Percentiles rank a stretch among this genome's conserved stretches.
phyloP scores from a whole-genome alignment of 2,113 vertebrate species.

The Seriola rivoliana region DNA sequence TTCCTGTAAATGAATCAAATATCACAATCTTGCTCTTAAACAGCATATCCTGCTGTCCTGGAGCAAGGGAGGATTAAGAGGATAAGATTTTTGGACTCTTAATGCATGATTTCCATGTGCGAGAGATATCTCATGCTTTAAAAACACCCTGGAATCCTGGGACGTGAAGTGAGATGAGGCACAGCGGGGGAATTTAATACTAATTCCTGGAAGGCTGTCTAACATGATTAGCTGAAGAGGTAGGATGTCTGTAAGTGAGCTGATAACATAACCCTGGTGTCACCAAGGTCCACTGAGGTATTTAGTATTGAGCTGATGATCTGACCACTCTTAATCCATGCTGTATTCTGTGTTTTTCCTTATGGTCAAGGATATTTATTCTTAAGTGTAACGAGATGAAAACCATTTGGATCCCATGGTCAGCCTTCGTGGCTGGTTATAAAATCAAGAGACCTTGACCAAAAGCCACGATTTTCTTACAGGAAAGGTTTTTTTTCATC shows the following conservation, averaged over 20 bases:
- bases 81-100: slow-evolving; percentile 6
- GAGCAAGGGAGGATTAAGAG: slow-evolving; percentile 12
- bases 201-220: slow-evolving; percentile 45
- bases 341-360: neutral
- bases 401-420: neutral
- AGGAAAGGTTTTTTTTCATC: neutral
- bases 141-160: slow-evolving; percentile 30
- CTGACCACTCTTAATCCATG: neutral
- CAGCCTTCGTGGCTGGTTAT: neutral
- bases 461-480: slow-evolving; percentile 1
- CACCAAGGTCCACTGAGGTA: slow-evolving; percentile 14
- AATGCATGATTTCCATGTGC: slow-evolving; percentile 30
- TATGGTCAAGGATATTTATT: neutral
- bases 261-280: slow-evolving; percentile 51
- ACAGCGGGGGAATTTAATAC: slow-evolving; percentile 44
- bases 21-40: slow-evolving; percentile 8
- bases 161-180: slow-evolving; percentile 40
- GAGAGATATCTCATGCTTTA: slow-evolving; percentile 9
- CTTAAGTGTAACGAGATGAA: neutral
- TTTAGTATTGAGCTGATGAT: slow-evolving; percentile 27
- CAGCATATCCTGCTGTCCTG: slow-evolving; percentile 6
- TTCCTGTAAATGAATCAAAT: slow-evolving; percentile 32
- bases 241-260: slow-evolving; percentile 48
- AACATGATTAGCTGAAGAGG: slow-evolving; percentile 56
- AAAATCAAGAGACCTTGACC: neutral